phyloP scores from a whole-genome alignment of 2,113 vertebrate genomes.

The Myanophis thanlyinensis region DNA sequence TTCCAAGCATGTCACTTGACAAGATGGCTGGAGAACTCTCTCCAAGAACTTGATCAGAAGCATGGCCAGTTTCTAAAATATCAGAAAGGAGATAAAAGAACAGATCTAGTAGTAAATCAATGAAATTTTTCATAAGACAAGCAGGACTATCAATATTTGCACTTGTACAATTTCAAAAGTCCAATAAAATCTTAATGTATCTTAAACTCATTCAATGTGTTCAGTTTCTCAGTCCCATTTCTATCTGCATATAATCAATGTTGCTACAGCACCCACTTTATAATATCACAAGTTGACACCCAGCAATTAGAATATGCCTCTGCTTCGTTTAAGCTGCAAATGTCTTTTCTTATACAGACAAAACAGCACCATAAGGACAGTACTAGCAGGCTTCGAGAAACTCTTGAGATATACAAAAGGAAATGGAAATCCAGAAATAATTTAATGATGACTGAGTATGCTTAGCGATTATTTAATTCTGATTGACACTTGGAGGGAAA shows the following conservation, averaged over 20 bases:
- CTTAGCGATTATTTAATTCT: not conserved
- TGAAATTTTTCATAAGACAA: not conserved
- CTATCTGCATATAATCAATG: not conserved
- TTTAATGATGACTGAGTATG: not conserved
- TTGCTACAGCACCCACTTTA: not conserved
- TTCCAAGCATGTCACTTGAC: slow-evolving; percentile 84
- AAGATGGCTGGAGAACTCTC: slow-evolving; percentile 80
- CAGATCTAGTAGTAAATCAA: not conserved
- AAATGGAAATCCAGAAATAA: not conserved
- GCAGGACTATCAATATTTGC: not conserved
- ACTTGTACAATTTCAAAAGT: not conserved
- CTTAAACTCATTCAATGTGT: not conserved
- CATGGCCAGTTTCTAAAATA: slow-evolving; percentile 78
- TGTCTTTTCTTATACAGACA: too few relatives aligned
- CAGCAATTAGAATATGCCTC: too few relatives aligned
- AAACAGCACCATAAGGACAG: not conserved
- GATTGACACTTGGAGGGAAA: not conserved
- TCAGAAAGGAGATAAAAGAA: not conserved
- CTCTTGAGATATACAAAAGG: not conserved
- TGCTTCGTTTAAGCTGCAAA: not conserved
- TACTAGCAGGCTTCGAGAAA: not conserved
- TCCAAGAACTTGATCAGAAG: slow-evolving; percentile 80
- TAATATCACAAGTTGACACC: not conserved
- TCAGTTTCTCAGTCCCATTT: not conserved
- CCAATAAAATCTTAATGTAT: not conserved